Conservation (phyloP, 1,140 invertebrate species). For the Ooceraea biroi region DNA sequence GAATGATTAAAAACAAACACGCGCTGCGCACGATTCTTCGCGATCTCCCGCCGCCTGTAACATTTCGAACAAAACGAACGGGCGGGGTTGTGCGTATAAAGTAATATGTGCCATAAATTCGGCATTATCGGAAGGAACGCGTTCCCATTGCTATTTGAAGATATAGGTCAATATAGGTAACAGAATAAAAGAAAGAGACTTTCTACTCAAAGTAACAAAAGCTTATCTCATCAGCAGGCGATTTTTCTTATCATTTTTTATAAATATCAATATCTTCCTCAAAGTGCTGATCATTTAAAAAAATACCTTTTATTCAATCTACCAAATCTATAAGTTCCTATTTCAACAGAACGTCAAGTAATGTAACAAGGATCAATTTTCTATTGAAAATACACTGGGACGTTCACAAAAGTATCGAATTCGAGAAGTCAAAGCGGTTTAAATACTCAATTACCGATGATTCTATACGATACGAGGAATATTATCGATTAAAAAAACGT, state of each 20-base stretch:
- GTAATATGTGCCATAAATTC: conserved; percentile 54
- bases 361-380: too few species aligned
- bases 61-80: conserved; percentile 54
- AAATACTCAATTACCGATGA: background rate
- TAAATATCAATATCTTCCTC: background rate
- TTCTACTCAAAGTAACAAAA: background rate
- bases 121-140: conserved; percentile 23
- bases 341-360: too few species aligned
- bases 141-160: conserved; percentile 3
- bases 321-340: too few species aligned
- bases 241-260: background rate
- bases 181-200: background rate
- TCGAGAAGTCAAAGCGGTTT: background rate
- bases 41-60: background rate
- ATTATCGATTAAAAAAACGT: conserved; percentile 22
- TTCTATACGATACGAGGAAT: background rate
- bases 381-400: too few species aligned
- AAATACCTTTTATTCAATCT: too few species aligned
- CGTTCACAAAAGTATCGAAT: too few species aligned
- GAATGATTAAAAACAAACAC: conserved; percentile 86
- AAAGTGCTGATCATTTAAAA: background rate
- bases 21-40: conserved; percentile 46
- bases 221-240: background rate
- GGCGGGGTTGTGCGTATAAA: conserved; percentile 5
- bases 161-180: background rate